A percentile compares a stretch with the other conserved stretches of the same genome.
Evolutionary conservation across 1,140 invertebrate species (phyloP).

Genomic region (Drosophila saltans): DNA sequence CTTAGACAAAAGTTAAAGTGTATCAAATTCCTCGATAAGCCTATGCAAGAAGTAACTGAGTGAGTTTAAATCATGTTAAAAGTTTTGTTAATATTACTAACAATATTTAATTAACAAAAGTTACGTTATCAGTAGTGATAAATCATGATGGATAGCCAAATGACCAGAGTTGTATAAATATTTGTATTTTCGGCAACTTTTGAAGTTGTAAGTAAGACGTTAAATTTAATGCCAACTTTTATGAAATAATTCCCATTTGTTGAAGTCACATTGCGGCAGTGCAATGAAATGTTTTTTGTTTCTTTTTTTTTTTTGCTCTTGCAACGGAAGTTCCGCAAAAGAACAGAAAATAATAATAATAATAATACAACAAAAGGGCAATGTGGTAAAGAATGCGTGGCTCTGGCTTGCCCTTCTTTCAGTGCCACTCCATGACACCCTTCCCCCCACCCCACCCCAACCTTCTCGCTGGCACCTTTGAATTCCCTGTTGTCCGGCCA

Average conservation of each 20-base stretch:
- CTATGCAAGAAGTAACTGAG: no score
- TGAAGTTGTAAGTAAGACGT: not conserved
- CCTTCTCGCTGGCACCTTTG: not conserved
- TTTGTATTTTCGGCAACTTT: constrained; percentile 5
- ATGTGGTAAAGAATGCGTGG: constrained; percentile 6
- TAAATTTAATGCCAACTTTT: not conserved
- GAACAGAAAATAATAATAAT: not conserved
- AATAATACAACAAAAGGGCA: constrained; percentile 8
- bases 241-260: constrained; percentile 3
- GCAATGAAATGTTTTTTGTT: not conserved
- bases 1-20: no score
- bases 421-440: not conserved
- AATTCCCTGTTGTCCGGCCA: constrained; percentile 9
- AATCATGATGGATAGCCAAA: no score
- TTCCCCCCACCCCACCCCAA: not conserved
- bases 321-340: constrained; percentile 8
- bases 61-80: no score
- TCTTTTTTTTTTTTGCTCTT: not conserved
- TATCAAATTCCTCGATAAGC: no score
- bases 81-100: no score
- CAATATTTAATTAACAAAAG: no score
- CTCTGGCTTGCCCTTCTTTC: constrained; percentile 3
- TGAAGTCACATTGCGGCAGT: constrained; percentile 11
- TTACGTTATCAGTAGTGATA: no score
- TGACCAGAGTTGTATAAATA: no score